These are phyloP conservation scores for Nysson spinosus DNA, from an alignment of 2,888 invertebrate species.

Conservation along the genomic window DNA sequence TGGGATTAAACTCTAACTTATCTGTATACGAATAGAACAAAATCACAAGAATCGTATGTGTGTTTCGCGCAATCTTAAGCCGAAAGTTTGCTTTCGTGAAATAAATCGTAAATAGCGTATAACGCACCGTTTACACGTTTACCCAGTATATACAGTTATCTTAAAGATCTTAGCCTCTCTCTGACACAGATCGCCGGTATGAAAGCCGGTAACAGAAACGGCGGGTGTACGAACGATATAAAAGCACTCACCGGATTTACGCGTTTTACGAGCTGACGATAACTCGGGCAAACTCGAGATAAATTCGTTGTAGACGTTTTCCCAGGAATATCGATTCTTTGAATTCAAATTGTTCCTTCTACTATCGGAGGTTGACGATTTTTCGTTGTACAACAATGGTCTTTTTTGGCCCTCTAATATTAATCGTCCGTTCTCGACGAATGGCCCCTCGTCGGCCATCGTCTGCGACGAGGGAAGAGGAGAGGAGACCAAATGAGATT, in stretches of 20 bases:
- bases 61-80: not conserved
- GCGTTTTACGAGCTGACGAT: slow-evolving; percentile 3
- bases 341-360: not conserved
- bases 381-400: slow-evolving; percentile 28
- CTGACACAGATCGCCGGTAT: not conserved
- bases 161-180: slow-evolving; percentile 8
- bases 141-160: slow-evolving; percentile 37
- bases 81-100: not conserved
- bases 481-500: not conserved
- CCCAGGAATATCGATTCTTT: slow-evolving; percentile 2
- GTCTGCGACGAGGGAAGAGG: slow-evolving; percentile 11
- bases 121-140: slow-evolving; percentile 24
- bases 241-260: slow-evolving; percentile 36
- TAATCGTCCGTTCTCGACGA: slow-evolving; percentile 8
- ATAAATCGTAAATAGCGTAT: slow-evolving; percentile 25
- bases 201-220: not conserved
- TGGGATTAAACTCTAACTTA: no score
- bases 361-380: not conserved
- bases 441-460: slow-evolving; percentile 28
- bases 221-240: not conserved
- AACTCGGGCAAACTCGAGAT: slow-evolving; percentile 33
- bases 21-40: no score
- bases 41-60: no score
- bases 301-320: slow-evolving; percentile 9
- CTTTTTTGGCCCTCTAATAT: slow-evolving; percentile 18